Conservation (phyloP, 2,113 vertebrate species). For the Erythrolamprus reginae region DNA sequence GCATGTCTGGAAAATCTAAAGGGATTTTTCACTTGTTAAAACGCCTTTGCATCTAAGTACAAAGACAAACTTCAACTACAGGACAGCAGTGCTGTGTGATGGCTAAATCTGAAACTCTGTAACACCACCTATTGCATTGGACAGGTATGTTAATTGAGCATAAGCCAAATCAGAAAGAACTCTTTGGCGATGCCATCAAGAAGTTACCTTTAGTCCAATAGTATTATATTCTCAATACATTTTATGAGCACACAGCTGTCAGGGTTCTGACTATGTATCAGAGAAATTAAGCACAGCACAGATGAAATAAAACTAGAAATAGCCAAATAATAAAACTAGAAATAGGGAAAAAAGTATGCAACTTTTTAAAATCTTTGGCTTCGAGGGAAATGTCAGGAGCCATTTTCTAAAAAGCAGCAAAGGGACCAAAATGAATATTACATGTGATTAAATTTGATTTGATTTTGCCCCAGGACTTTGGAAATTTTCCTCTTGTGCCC, state of each 20-base stretch:
- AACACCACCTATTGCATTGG: conserved; percentile 3
- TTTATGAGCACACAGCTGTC: not conserved
- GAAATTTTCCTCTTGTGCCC: not conserved
- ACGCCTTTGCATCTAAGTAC: not conserved
- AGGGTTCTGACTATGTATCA: not conserved
- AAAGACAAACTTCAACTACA: not conserved
- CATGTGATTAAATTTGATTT: not conserved
- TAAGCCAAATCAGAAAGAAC: not conserved
- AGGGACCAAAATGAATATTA: not conserved
- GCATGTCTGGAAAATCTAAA: not conserved
- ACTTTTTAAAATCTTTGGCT: not conserved
- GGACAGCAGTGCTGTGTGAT: not conserved
- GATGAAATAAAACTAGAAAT: not conserved
- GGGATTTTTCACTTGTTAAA: not conserved
- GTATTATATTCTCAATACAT: not conserved
- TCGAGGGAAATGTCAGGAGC: not conserved
- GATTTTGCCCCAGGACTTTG: not conserved
- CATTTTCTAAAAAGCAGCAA: not conserved
- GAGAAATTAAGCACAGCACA: not conserved
- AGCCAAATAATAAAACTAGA: not conserved
- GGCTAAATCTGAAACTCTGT: not conserved
- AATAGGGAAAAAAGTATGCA: not conserved
- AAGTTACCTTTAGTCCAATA: not conserved
- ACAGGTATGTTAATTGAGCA: not conserved
- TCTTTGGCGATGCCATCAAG: not conserved